Conservation (phyloP, 2,797 vertebrate species). For the Dicrostonyx torquatus region DNA sequence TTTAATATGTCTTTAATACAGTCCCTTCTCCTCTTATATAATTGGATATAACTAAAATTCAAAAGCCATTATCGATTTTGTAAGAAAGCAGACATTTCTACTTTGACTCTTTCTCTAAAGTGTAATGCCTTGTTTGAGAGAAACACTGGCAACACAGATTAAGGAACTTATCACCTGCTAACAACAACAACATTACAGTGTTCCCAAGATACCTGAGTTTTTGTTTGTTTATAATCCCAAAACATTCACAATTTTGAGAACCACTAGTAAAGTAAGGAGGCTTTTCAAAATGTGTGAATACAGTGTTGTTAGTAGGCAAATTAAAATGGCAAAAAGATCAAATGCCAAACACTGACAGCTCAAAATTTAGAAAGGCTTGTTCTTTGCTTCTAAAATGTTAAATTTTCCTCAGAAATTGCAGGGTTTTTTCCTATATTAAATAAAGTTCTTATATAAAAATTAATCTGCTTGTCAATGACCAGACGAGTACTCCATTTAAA, state of each 20-base stretch:
- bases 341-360: slow-evolving; percentile 40
- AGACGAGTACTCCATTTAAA: slow-evolving; percentile 56
- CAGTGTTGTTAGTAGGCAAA: neutral
- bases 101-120: neutral
- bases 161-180: neutral
- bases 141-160: neutral
- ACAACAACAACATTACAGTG: neutral
- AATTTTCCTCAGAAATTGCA: slow-evolving; percentile 45
- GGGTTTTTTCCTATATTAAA: slow-evolving; percentile 55
- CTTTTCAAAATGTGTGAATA: neutral
- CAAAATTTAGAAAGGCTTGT: slow-evolving; percentile 38
- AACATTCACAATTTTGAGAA: slow-evolving; percentile 18
- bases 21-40: neutral
- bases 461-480: slow-evolving; percentile 63
- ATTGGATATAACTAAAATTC: neutral
- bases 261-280: slow-evolving; percentile 31
- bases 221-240: slow-evolving; percentile 7
- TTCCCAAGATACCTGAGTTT: neutral
- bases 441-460: slow-evolving; percentile 64
- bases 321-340: slow-evolving; percentile 63
- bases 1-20: slow-evolving; percentile 18
- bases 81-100: neutral
- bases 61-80: neutral
- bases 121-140: neutral
- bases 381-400: slow-evolving; percentile 55